Conservation (phyloP, 2,888 invertebrate species). For the Epirrhoe tristata region DNA sequence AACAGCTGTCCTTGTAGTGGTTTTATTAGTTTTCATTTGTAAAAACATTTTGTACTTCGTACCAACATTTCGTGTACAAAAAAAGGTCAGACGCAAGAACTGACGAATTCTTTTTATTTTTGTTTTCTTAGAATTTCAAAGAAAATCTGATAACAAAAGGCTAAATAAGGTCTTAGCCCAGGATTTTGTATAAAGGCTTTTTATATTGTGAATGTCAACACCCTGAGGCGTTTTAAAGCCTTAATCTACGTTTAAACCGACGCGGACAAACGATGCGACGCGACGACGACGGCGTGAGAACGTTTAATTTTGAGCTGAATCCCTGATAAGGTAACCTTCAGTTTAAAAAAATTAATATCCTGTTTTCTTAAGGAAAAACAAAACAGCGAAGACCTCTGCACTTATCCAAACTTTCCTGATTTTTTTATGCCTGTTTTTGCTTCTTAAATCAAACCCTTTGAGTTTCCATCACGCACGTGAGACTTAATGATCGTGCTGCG, state of each 20-base stretch:
- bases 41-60: constrained; percentile 1
- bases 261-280: constrained; percentile 9
- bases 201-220: not conserved
- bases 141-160: constrained; percentile 8
- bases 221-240: constrained; percentile 2
- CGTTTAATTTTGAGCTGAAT: not conserved
- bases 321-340: not conserved
- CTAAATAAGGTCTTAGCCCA: constrained; percentile 12
- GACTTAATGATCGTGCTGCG: no score
- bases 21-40: not conserved
- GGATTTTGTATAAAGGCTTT: constrained; percentile 2
- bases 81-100: constrained; percentile 2
- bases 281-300: not conserved
- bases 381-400: not conserved
- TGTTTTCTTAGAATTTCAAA: not conserved
- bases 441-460: no score
- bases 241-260: constrained; percentile 11
- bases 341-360: not conserved
- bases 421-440: no score
- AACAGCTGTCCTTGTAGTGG: not conserved
- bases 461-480: no score
- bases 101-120: constrained; percentile 9
- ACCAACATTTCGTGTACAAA: constrained; percentile 12
- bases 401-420: no score
- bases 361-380: not conserved